Base-by-base conservation (phyloP, 2,797 vertebrate genomes). In the Hipposideros larvatus region DNA sequence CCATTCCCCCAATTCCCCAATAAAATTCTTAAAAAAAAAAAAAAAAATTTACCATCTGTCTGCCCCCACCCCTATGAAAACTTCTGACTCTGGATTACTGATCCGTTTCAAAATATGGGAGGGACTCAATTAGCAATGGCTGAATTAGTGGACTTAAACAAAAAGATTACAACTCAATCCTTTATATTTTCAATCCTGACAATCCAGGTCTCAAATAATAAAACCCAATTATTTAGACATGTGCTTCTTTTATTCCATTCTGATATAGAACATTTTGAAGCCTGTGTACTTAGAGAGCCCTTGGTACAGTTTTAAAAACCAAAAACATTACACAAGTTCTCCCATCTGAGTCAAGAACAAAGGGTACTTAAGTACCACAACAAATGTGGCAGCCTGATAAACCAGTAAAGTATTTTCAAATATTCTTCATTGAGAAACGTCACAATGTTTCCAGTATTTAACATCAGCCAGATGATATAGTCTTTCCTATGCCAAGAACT, bases 361-460 rank as follows among this genome's bases (percentile, higher is more conserved):
- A 94, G 13, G 37, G 7, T 73, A 87, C 43, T 94, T 84, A 73
- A 92, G 90, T 28, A 65, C 55, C 55, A 77, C 41, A 90, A 91
- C 19, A 87, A 91, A 96, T 34, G 9, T 41, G 63, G 68, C 63
- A 57, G 48, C 48, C 59, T 4, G 68, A 94, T 70, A 92, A 96
- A 89, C 46, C 66, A 92, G 48, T 70, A 28, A 75, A 84, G 37
- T 93, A 89, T 66, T 92, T 96, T 77, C 75, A 92, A 94, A 75
- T 93, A 55, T 31, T 88, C 53, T 90, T 93, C 68, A 28, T 59
- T 15, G 48, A 91, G 63, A 94, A 92, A 90, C 91, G 66, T 95
- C 89, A 88, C 74, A 92, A 73, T 53, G 48, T 96, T 90, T 96
- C 77, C 65, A 74, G 84, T 68, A 74, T 90, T 96, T 95, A 87